Evolutionary conservation across 2,113 vertebrate species (phyloP), one percentile per base, ranked within the genome.

Genomic region (Ammodytes marinus): DNA sequence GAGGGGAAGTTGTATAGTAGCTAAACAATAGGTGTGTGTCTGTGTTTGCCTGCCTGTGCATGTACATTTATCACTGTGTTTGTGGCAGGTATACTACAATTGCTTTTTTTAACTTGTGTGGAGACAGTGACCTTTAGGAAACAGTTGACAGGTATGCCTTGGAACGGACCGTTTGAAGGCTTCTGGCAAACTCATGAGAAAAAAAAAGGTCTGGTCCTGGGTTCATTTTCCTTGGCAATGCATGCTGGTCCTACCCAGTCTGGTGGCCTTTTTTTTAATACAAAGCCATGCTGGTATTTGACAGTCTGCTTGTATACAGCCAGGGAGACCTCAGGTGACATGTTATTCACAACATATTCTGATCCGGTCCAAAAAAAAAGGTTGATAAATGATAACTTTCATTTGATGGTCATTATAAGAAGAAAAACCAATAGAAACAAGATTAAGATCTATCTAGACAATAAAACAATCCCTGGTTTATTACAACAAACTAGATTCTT

Each of bases 191-290:
- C 55, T 80, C 79, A 47, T 27, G 27, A 27, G 27, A 82, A 85
- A 86, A 86, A 87, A 88, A 92, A 86, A 52, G n/a, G 27, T 2
- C 61, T 19, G 35, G n/a, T 2, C 43, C 82, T 74, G 66, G 66
- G 80, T 88, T 87, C 57, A 75, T 52, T 90, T 92, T 92, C 89
- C 90, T 85, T 84, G 80, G 57, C 84, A 68, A 15, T 19, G 77
- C 61, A 63, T 69, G 58, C 58, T 57, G 17, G 71, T 70, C 59
- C 72, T 70, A 69, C 27, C 69, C 19, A 60, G 40, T 73, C 63
- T 86, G 72, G 77, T 69, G 61, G 53, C 73, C 40, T 64, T 80
- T 70, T 65, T 27, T 27, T 27, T 27, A 27, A 64, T 54, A 86
- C 68, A 79, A 52, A 76, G 45, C 50, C 60, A 27, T 79, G 52